Evolutionary conservation across 2,888 invertebrate genomes (phyloP).

Genomic region (Lottia gigantea): DNA sequence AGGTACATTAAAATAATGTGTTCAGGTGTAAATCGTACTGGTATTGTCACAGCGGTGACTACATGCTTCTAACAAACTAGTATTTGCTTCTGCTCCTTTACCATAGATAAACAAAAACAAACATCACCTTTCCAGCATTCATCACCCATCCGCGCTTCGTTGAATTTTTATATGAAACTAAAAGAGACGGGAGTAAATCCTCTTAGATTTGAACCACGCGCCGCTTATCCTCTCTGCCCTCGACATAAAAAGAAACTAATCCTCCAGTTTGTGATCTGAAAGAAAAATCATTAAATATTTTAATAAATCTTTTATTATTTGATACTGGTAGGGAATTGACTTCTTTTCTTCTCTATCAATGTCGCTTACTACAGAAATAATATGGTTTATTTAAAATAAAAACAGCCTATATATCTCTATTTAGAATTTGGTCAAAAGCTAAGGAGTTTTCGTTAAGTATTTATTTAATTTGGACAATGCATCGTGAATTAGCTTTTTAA

Average conservation of each 20-base stretch:
- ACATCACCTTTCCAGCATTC: background rate
- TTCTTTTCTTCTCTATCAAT: background rate
- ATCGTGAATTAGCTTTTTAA: no score
- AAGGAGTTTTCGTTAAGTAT: no score
- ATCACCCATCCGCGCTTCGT: background rate
- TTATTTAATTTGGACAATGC: no score
- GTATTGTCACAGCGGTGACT: background rate
- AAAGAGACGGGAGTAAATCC: background rate
- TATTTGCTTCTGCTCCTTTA: background rate
- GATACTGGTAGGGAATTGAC: background rate
- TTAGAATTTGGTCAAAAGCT: no score
- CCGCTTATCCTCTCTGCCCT: background rate
- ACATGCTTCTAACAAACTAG: background rate
- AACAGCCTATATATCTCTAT: no score
- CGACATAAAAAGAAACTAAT: conserved; percentile 4
- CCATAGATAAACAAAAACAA: conserved; percentile 1
- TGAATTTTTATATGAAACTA: background rate
- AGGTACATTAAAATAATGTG: background rate
- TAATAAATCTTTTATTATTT: conserved; percentile 5
- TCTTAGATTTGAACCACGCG: background rate
- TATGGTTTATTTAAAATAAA: no score
- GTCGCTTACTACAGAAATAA: no score
- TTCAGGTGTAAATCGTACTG: background rate
- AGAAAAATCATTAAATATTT: background rate
- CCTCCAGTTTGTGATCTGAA: background rate